Evolutionary conservation across 2,797 vertebrate species (phyloP).

Genomic region (Ceyx erithaca): DNA sequence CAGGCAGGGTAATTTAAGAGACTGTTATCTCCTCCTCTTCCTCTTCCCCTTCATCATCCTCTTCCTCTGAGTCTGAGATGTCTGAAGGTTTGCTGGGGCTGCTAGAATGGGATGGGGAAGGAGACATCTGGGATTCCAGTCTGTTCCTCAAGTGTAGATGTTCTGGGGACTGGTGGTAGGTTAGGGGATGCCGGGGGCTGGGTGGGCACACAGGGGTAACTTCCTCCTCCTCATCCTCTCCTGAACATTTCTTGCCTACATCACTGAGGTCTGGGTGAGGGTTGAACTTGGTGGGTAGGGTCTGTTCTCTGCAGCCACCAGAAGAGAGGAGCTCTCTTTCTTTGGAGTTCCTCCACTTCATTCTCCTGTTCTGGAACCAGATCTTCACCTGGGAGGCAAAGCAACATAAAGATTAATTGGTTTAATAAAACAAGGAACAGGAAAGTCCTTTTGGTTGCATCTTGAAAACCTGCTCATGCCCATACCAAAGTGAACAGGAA

Average conservation of each 20-base stretch:
- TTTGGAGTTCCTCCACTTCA: slow-evolving; percentile 99
- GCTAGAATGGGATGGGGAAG: slow-evolving; percentile 86
- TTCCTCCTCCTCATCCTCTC: slow-evolving; percentile 83
- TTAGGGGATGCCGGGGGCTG: slow-evolving; percentile 62
- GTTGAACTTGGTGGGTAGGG: slow-evolving; percentile 94
- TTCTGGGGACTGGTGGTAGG: slow-evolving; percentile 70
- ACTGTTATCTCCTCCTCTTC: slow-evolving; percentile 91
- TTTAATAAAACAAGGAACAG: not conserved
- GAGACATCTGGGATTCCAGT: slow-evolving; percentile 77
- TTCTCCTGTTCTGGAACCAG: slow-evolving; percentile 97
- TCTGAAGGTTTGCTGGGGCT: slow-evolving; percentile 91
- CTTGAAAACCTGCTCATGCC: not conserved
- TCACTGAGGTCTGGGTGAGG: slow-evolving; percentile 97
- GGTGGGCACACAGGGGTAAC: not conserved
- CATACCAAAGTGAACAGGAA: accelerated
- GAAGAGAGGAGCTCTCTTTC: slow-evolving; percentile 95
- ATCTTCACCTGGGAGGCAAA: slow-evolving; percentile 89
- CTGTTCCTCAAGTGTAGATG: slow-evolving; percentile 75
- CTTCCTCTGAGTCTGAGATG: slow-evolving; percentile 93
- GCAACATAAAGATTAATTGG: accelerated
- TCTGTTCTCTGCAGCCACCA: slow-evolving; percentile 95
- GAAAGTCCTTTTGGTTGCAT: not conserved
- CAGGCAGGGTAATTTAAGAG: slow-evolving; percentile 80
- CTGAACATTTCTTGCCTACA: slow-evolving; percentile 90
- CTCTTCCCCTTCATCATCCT: slow-evolving; percentile 72